Conservation (phyloP, 2,888 invertebrate species). For the Druceiella hillmani region DNA sequence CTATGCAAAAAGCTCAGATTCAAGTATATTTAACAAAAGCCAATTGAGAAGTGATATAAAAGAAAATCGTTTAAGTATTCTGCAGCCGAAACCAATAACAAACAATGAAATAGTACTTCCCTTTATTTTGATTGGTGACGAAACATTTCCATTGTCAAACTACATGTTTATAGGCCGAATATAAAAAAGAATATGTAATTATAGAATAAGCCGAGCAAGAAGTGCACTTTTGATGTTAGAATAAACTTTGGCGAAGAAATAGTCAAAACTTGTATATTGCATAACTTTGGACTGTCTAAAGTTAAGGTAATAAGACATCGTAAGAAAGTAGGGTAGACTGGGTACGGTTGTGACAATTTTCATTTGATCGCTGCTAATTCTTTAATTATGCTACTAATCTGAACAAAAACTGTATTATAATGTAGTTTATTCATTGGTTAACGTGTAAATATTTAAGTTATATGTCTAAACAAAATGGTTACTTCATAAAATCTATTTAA, state of each 20-base stretch:
- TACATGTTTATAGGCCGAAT: no score
- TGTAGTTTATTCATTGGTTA: no score
- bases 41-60: slow-evolving; percentile 11
- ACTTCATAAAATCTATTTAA: no score
- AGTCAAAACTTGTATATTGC: slow-evolving; percentile 18
- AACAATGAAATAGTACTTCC: slow-evolving; percentile 16
- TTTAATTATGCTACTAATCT: no score
- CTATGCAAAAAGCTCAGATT: no score
- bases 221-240: slow-evolving; percentile 1
- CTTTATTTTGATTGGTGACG: slow-evolving; percentile 22
- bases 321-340: no score
- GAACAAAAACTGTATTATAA: no score
- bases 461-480: no score
- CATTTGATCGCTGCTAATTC: no score
- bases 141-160: slow-evolving; percentile 19
- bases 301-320: slow-evolving; percentile 8
- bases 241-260: slow-evolving; percentile 17
- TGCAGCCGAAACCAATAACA: slow-evolving; percentile 11
- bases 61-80: slow-evolving; percentile 20
- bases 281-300: slow-evolving; percentile 16
- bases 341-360: no score
- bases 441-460: no score
- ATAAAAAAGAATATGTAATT: no score
- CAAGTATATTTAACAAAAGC: slow-evolving; percentile 11
- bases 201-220: slow-evolving; percentile 13